These are phyloP conservation scores for Darevskia mixta DNA, from an alignment of 2,797 vertebrate species.

Conservation along the genomic window DNA sequence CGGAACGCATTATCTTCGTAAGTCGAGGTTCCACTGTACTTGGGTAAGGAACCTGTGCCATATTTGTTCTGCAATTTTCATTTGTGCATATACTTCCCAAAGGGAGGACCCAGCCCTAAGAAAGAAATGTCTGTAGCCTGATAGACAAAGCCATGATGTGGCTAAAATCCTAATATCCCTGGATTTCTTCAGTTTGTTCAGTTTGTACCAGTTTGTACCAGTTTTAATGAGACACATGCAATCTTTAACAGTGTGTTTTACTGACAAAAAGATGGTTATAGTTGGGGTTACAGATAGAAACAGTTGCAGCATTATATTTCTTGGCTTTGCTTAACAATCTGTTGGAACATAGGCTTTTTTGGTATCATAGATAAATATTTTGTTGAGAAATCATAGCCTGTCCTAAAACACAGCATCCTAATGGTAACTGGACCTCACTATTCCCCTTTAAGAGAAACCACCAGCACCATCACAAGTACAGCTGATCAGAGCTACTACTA, in stretches of 20 bases:
- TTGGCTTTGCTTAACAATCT: not conserved
- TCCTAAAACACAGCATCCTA: conserved; percentile 16
- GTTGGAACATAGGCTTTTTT: not conserved
- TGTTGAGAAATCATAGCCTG: conserved; percentile 15
- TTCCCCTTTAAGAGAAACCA: conserved; percentile 85
- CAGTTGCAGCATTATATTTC: not conserved
- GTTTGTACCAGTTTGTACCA: not conserved
- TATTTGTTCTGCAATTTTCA: not conserved
- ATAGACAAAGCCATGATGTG: not conserved
- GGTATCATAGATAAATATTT: not conserved
- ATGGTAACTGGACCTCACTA: conserved; percentile 44
- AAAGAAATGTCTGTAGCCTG: not conserved
- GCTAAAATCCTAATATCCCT: not conserved
- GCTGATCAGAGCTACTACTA: conserved; percentile 93
- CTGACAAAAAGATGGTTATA: conserved; percentile 19
- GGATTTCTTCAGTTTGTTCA: not conserved
- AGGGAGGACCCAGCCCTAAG: not conserved
- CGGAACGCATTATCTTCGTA: no score
- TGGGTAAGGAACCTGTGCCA: not conserved
- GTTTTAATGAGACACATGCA: not conserved
- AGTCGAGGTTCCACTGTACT: no score
- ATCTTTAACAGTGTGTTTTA: not conserved
- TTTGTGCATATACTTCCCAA: not conserved
- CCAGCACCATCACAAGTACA: conserved; percentile 88
- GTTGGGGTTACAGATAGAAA: not conserved